Evolutionary conservation across 64 coral and sea anemone genomes (phyloP), one percentile per base, ranked within the genome.

Genomic region (Montipora capricornis): DNA sequence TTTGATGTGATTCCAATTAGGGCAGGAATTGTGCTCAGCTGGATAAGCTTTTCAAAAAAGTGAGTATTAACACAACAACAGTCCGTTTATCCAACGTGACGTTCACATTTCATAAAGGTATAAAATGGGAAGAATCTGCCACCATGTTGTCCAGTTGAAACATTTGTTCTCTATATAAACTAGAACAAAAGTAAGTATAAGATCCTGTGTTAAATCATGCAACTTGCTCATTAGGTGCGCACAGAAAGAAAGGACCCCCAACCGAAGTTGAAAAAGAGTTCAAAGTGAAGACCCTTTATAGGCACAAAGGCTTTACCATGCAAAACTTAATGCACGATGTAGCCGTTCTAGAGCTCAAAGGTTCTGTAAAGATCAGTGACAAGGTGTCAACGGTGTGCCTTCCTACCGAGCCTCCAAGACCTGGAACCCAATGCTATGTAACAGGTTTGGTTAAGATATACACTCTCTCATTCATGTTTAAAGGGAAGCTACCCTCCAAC

Each of bases 331-430:
- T 15, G 7, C 90, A 91, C 44, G 94, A 95, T 80, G 75, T 95
- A 20, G 94, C 94, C 9, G 70, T 95, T 8, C 86, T 95, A 44
- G 68, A 79, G 58, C 82, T 95, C 4, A 53, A 81, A 9, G 20
- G 81, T n/a, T 90, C 89, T 3, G 89, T 78, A 2, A n/a, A 73
- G 26, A 47, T 74, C 17, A 88, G 83, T 75, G 83, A 74, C 75
- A 91, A 95, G 51, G 94, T 95, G 20, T 84, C 48, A 22, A 49
- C 94, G 10, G 89, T 95, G 5, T 95, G 94, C 53, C 80, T 95
- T 4, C 87, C 94, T 9, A 58, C 52, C 17, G 45, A 66, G 9
- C 17, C 19, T 16, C 90, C 90, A 70, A 44, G 6, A 12, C 70
- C 90, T 15, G 90, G 90, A 4, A 68, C 87, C 5, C 20, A 69